Evolutionary conservation across 2,888 invertebrate genomes (phyloP).

Genomic region (Xestia c-nigrum): DNA sequence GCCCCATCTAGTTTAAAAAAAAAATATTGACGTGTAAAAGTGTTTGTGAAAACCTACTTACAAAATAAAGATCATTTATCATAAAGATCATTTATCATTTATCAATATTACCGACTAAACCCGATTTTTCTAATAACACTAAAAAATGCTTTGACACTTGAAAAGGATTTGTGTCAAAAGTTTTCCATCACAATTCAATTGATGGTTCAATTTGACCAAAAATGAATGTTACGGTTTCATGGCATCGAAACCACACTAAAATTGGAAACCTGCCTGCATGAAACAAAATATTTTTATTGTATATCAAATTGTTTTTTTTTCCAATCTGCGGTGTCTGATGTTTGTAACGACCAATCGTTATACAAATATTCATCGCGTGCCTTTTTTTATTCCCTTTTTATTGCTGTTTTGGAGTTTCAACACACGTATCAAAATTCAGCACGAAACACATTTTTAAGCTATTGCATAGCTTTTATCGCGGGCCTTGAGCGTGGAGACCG

Average conservation of each 20-base stretch:
- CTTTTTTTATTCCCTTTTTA: constrained; percentile 1
- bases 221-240: not conserved
- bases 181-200: not conserved
- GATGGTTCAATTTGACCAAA: not conserved
- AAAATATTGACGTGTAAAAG: too few relatives aligned
- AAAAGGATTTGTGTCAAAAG: too few relatives aligned
- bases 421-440: not conserved
- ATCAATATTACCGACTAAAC: too few relatives aligned
- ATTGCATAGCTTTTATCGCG: too few relatives aligned
- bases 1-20: too few relatives aligned
- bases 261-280: constrained; percentile 10
- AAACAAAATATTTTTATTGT: constrained; percentile 20
- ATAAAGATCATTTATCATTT: too few relatives aligned
- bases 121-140: too few relatives aligned
- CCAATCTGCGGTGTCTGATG: constrained; percentile 11
- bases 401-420: constrained; percentile 2
- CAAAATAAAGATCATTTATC: too few relatives aligned
- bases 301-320: constrained; percentile 11
- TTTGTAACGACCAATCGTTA: not conserved
- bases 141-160: too few relatives aligned
- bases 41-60: too few relatives aligned
- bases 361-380: constrained; percentile 12
- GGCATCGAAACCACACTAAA: not conserved
- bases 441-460: not conserved
- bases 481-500: too few relatives aligned